A percentile compares a stretch with the other conserved stretches of the same genome.
Evolutionary conservation across 2,113 vertebrate species (phyloP).

Genomic region (Indicator indicator): DNA sequence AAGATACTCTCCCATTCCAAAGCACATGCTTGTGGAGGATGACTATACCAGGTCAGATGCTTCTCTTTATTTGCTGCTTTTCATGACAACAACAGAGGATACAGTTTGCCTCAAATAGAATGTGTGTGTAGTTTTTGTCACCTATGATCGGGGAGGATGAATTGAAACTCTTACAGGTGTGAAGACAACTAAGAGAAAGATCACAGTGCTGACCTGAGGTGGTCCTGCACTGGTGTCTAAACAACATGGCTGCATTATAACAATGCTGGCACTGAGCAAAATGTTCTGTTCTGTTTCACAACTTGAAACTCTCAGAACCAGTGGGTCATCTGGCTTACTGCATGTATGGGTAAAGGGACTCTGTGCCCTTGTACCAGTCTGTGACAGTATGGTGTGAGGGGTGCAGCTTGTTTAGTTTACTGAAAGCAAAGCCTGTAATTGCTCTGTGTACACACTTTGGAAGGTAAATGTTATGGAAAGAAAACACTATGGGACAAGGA

Average conservation of each 20-base stretch:
- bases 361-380: neutral
- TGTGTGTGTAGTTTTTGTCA: neutral
- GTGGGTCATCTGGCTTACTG: neutral
- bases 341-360: neutral
- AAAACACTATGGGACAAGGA: neutral
- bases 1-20: conserved; percentile 94
- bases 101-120: neutral
- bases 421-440: neutral
- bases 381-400: neutral
- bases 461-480: neutral
- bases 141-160: neutral
- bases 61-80: conserved; percentile 28
- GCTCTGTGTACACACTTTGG: neutral
- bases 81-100: neutral
- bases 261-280: neutral
- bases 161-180: neutral
- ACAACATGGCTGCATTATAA: neutral
- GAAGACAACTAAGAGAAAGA: neutral
- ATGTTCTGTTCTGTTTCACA: neutral
- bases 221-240: neutral
- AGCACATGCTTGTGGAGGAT: conserved; percentile 94
- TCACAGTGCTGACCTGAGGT: neutral
- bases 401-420: neutral
- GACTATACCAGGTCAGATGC: conserved; percentile 96
- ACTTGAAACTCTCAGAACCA: neutral